A percentile compares a stretch with the other conserved stretches of the same genome.
Conservation (phyloP, 2,888 invertebrate species). For the Deladenus siricidicola region DNA sequence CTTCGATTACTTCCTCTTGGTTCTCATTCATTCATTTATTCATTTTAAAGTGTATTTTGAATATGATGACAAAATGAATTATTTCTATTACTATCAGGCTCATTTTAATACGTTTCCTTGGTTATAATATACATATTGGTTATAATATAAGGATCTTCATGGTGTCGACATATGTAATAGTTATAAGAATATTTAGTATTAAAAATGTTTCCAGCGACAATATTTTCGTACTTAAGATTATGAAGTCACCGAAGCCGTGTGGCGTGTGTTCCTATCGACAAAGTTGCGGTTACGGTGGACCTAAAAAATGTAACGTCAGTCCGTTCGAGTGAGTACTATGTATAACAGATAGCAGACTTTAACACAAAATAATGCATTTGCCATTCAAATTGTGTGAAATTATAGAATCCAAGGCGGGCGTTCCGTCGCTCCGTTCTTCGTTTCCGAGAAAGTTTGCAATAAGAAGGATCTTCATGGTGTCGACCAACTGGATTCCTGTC, state of each 20-base stretch:
- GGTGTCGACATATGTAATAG: no score
- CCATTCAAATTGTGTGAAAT: neutral
- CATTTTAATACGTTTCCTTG: no score
- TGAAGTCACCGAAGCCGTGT: constrained; percentile 41
- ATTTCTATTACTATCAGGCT: no score
- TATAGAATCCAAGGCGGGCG: constrained; percentile 46
- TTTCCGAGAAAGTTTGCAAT: constrained; percentile 49
- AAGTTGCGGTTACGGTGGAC: constrained; percentile 50
- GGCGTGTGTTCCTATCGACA: constrained; percentile 48
- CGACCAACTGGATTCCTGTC: constrained; percentile 38
- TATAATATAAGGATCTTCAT: no score
- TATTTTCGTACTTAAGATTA: neutral
- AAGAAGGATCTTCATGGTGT: constrained; percentile 40
- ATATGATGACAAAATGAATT: no score
- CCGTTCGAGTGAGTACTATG: constrained; percentile 52
- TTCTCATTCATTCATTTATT: constrained; percentile 27
- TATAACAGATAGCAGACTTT: no score
- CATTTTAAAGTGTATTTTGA: no score
- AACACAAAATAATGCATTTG: no score
- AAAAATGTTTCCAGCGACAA: neutral
- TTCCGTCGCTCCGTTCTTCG: constrained; percentile 48
- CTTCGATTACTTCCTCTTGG: constrained; percentile 42
- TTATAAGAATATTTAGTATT: no score
- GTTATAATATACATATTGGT: no score
- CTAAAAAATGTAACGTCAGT: constrained; percentile 43